These are phyloP conservation scores for Heterotilapia buettikoferi DNA, from an alignment of 2,113 vertebrate genomes.

Conservation along the genomic window DNA sequence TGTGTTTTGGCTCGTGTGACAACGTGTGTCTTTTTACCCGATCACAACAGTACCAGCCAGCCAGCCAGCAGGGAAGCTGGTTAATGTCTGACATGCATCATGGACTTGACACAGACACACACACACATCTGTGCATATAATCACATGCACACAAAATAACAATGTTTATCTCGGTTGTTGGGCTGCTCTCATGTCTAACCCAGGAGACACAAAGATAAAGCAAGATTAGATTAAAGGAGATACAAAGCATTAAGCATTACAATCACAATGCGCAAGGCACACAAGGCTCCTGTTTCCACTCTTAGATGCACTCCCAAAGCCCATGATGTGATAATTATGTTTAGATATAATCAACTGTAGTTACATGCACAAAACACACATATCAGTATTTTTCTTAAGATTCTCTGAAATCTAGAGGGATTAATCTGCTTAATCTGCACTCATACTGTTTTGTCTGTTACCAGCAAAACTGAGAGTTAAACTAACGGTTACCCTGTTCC, in stretches of 20 bases:
- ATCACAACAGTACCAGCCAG: background rate
- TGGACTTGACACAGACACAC: background rate
- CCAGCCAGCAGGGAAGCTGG: slow-evolving; percentile 30
- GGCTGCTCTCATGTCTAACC: background rate
- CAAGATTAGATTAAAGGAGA: slow-evolving; percentile 6
- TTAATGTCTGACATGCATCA: slow-evolving; percentile 37
- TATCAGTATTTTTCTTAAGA: slow-evolving; percentile 7
- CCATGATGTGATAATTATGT: slow-evolving; percentile 3
- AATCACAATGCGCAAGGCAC: background rate
- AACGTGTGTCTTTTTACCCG: slow-evolving; percentile 14
- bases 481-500: background rate
- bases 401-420: slow-evolving; percentile 21
- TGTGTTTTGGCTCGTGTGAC: background rate
- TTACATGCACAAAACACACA: background rate
- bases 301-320: background rate
- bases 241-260: background rate
- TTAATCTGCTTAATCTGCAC: slow-evolving; percentile 41
- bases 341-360: slow-evolving; percentile 19
- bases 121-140: background rate
- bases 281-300: background rate
- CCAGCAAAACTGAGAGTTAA: background rate
- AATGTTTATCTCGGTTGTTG: background rate
- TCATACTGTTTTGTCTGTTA: background rate
- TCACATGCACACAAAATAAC: slow-evolving; percentile 1
- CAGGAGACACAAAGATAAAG: background rate